phyloP scores from a whole-genome alignment of 2,797 vertebrate genomes.

The Acanthornis magna region DNA sequence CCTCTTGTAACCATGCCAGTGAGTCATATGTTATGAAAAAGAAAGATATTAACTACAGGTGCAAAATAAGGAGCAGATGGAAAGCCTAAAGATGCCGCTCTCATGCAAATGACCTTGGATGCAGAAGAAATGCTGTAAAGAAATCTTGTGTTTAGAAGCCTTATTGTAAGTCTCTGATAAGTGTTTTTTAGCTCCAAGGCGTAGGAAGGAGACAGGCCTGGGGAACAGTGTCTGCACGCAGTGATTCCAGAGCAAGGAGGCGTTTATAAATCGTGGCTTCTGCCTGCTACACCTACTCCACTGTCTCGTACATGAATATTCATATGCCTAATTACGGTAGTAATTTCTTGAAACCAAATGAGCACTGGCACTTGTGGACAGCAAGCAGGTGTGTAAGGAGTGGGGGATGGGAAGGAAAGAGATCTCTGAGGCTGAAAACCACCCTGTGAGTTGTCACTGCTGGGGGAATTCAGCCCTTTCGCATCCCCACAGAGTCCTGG shows the following conservation, averaged over 20 bases:
- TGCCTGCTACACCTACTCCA: constrained; percentile 50
- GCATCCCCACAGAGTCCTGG: background rate
- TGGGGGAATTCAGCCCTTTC: background rate
- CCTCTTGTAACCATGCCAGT: background rate
- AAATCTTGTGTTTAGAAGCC: constrained; percentile 5
- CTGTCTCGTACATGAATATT: constrained; percentile 10
- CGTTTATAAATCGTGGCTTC: constrained; percentile 52
- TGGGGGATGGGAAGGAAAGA: background rate
- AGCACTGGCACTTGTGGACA: background rate
- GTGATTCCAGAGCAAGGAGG: constrained; percentile 16
- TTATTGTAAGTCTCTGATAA: constrained; percentile 37
- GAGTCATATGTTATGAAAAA: constrained; percentile 47
- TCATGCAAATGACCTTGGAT: constrained; percentile 32
- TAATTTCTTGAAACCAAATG: background rate
- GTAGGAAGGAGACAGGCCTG: constrained; percentile 59
- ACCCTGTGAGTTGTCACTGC: background rate
- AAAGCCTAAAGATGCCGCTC: background rate
- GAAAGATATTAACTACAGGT: constrained; percentile 48
- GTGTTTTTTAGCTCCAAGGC: constrained; percentile 17
- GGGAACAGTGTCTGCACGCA: constrained; percentile 48
- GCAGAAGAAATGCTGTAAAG: background rate
- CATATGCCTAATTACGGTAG: background rate
- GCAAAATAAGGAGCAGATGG: constrained; percentile 55
- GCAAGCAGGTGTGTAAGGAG: background rate
- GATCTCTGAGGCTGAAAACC: background rate